Conservation (phyloP, 2,888 invertebrate genomes). For the Netelia inedita region DNA sequence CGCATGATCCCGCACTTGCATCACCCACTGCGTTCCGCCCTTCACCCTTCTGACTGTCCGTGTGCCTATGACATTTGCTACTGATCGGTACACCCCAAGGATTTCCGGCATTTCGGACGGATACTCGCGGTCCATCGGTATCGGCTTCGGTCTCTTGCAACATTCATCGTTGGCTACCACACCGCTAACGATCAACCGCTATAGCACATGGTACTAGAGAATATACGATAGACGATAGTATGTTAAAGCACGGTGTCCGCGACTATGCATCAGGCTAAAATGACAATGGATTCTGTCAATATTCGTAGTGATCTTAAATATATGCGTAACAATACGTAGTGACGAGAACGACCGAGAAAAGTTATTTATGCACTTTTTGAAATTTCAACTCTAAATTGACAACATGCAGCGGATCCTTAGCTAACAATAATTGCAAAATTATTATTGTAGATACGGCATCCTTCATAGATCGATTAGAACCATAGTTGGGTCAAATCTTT, state of each 20-base stretch:
- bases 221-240: not conserved
- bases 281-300: not conserved
- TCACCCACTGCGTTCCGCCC: constrained; percentile 13
- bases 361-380: no score
- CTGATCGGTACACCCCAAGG: constrained; percentile 55
- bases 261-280: constrained; percentile 1
- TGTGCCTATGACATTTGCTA: constrained; percentile 46
- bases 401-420: no score
- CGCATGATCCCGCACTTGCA: constrained; percentile 26
- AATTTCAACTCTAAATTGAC: no score
- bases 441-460: not conserved
- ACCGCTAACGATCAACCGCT: not conserved
- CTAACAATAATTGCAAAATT: no score
- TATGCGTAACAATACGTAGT: no score
- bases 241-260: not conserved
- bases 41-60: constrained; percentile 17
- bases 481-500: not conserved
- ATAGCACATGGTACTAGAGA: not conserved
- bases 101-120: constrained; percentile 63
- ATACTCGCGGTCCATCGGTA: constrained; percentile 50
- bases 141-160: constrained; percentile 42
- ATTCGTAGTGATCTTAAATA: not conserved
- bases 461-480: not conserved
- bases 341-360: no score
- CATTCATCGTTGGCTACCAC: constrained; percentile 12